Base-by-base conservation (phyloP, 37 sponge, comb jelly and placozoan genomes). In the Aplysina aerophoba region DNA sequence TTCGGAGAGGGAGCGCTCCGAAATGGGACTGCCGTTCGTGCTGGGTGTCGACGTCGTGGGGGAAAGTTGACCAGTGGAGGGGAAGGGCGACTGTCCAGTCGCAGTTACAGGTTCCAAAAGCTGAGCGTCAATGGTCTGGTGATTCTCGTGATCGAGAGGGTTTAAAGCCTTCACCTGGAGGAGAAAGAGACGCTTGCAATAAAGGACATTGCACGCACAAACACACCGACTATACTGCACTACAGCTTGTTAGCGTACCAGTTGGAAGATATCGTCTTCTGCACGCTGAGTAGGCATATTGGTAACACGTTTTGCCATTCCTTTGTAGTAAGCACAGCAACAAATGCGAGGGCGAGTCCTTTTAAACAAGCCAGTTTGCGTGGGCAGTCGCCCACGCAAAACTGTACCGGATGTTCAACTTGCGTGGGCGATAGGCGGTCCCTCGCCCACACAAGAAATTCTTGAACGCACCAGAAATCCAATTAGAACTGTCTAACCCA, bases 391-490 rank as follows among this genome's bases (percentile, higher is more conserved):
- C 71, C 71, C 71, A n/a, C 71, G 71, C 34, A 31, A 34, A 34
- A 34, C 35, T 31, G 71, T 12, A 31, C 71, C 27, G 31, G 28
- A 69, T 35, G 71, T 22, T 69, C 71, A 30, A 30, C 2, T 34
- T 69, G 34, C 71, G 71, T 69, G 71, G 71, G 71, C 71, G 6
- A 4, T 6, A 6, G 71, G 71, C 71, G 71, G 63, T 30, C 35
- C 30, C 71, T 69, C 71, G 71, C 71, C 71, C 71, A 69, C 71
- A 30, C 71, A 69, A 30, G 71, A 69, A 69, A 35, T 35, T 35
- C 28, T 30, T n/a, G 28, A 0, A 35, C 4, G 17, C 17, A 34
- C 35, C 13, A n/a, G 34, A 30, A 69, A 69, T 69, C 34, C 31
- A 69, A 69, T 69, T 69, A 69, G 30, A 15, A 1, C 17, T 16